These are phyloP conservation scores for Enteromius trimaculatus DNA, from an alignment of 2,797 vertebrate species.

Conservation along the genomic window DNA sequence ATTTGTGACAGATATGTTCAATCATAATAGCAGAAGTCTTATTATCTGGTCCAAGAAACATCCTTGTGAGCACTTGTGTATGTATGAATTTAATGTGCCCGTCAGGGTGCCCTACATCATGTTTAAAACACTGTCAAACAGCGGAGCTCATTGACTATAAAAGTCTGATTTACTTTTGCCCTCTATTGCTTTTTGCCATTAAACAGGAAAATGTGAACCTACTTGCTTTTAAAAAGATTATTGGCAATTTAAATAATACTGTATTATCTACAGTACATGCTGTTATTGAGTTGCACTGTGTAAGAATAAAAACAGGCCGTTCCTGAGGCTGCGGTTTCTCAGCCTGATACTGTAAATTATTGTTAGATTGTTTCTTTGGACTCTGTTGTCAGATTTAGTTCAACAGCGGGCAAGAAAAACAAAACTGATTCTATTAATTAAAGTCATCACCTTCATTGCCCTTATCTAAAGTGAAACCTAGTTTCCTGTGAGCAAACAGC, in stretches of 20 bases:
- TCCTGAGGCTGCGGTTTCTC: not conserved
- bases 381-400: conserved; percentile 1
- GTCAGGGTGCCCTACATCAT: conserved; percentile 23
- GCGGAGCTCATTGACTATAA: conserved; percentile 10
- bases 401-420: not conserved
- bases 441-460: conserved; percentile 1
- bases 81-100: conserved; percentile 19
- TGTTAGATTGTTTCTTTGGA: conserved; percentile 9
- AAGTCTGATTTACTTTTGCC: not conserved
- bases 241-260: not conserved
- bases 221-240: not conserved
- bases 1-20: not conserved
- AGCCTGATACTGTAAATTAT: not conserved
- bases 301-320: not conserved
- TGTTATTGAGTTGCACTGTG: conserved; percentile 2
- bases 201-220: not conserved
- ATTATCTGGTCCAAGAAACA: not conserved
- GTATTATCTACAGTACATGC: not conserved
- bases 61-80: not conserved
- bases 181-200: not conserved
- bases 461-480: not conserved
- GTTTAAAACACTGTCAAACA: conserved; percentile 17
- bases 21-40: not conserved
- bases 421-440: not conserved
- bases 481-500: not conserved